Percentiles rank a stretch among this genome's conserved stretches.
phyloP scores from a whole-genome alignment of 1,140 invertebrate genomes.

The Drosophila nebulosa region DNA sequence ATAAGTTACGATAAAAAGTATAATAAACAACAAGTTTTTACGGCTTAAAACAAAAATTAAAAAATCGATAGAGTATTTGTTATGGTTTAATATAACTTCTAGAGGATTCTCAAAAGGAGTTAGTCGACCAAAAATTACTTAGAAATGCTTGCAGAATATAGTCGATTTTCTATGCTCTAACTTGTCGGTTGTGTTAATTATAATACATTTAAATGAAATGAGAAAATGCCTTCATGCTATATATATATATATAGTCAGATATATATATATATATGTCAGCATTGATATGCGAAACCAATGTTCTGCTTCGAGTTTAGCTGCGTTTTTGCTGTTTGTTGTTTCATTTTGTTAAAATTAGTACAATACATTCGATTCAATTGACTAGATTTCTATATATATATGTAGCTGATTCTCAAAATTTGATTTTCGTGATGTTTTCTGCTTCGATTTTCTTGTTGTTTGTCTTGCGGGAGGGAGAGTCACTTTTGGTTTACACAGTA shows the following conservation, averaged over 20 bases:
- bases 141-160: too few species aligned
- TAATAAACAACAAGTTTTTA: conserved; percentile 74
- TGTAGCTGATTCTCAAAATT: conserved; percentile 59
- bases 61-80: background rate
- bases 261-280: conserved; percentile 30
- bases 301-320: conserved; percentile 26
- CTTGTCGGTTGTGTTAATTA: conserved; percentile 57
- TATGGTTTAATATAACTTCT: conserved; percentile 44
- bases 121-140: too few species aligned
- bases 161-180: conserved; percentile 31
- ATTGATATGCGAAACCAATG: conserved; percentile 71
- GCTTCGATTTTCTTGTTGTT: conserved; percentile 32
- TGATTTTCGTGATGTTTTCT: conserved; percentile 39
- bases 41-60: conserved; percentile 57
- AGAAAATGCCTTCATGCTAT: conserved; percentile 39
- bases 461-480: conserved; percentile 65
- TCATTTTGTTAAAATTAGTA: conserved; percentile 57
- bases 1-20: conserved; percentile 66
- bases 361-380: conserved; percentile 78
- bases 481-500: conserved; percentile 33
- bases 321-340: conserved; percentile 13
- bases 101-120: conserved; percentile 14
- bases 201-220: conserved; percentile 68
- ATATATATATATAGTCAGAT: background rate
- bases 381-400: conserved; percentile 70